Evolutionary conservation across 2,888 invertebrate genomes (phyloP), one percentile per base, ranked within the genome.

Genomic region (Cephus rjabovi): DNA sequence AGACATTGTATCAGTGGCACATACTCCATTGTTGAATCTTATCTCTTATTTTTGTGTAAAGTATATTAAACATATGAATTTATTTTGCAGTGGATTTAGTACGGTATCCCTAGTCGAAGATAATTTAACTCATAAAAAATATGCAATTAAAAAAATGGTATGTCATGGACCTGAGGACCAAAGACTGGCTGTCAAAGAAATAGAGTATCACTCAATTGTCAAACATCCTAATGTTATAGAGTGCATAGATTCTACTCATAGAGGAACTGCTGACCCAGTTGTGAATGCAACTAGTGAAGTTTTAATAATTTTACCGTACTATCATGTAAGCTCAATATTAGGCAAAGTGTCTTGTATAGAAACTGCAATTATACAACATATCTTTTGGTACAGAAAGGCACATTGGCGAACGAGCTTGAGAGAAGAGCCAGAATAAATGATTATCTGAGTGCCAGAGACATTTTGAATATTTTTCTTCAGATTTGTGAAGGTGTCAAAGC

Each of bases 161-260:
- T 97, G 96, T 87, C 97, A 97, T 90, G 95, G 95, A 80, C 92
- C 94, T 79, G 95, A 95, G 83, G 97, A 97, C 90, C 96, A 96
- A 89, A 94, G 94, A 88, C 90, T 93, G 81, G 96, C 96, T 0
- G 88, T 95, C 87, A 93, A 94, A 81, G 97, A 97, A 92, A 95
- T 96, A 74, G 95, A 96, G 85, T 95, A 95, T 87, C 95, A 95
- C 89, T 94, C 94, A 79, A 92, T 94, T 85, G 92, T 97, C 35
- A 93, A 94, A 81, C 96, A 96, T 90, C 94, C 94, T 4, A 95
- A 96, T 90, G 94, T 97, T 31, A 94, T 97, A 77, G 94, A 95
- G 83, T 93, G 96, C 68, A 92, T 96, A 78, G 96, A 95, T 89
- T 95, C 95, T 75, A 93, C 94, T 35, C 92, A 95, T 75, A 93